Conservation (phyloP, 2,888 invertebrate species). For the Microctonus aethiopoides region DNA sequence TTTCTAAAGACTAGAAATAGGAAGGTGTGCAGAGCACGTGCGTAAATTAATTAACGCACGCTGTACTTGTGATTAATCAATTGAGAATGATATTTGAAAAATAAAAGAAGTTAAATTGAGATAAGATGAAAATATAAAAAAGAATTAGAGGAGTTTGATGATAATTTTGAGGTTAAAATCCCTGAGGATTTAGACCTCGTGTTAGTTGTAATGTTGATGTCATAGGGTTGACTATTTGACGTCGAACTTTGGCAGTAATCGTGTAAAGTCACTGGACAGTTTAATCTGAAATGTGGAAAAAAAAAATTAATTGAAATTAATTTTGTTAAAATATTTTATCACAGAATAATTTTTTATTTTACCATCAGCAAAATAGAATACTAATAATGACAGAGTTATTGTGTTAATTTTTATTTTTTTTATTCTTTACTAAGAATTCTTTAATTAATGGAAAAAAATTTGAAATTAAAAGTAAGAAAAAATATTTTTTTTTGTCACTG, state of each 20-base stretch:
- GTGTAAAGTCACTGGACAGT: not conserved
- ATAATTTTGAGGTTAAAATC: slow-evolving; percentile 21
- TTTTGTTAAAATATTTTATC: too few relatives aligned
- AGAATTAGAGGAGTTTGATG: not conserved
- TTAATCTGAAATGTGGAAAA: slow-evolving; percentile 34
- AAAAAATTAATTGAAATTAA: slow-evolving; percentile 8
- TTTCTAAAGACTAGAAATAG: not conserved
- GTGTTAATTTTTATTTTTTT: too few relatives aligned
- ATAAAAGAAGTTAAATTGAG: too few relatives aligned
- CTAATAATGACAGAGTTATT: too few relatives aligned
- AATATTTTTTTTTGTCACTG: not conserved
- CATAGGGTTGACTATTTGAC: slow-evolving; percentile 26
- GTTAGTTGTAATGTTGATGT: slow-evolving; percentile 19
- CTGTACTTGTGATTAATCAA: too few relatives aligned
- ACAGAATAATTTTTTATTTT: too few relatives aligned
- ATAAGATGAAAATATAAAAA: not conserved
- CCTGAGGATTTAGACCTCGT: slow-evolving; percentile 31
- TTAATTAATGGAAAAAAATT: too few relatives aligned
- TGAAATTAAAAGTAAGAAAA: not conserved
- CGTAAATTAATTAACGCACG: too few relatives aligned
- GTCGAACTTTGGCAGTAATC: not conserved
- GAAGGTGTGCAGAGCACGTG: slow-evolving; percentile 16
- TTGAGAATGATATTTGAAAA: too few relatives aligned
- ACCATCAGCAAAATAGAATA: too few relatives aligned
- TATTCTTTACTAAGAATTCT: not conserved